These are phyloP conservation scores for Typhlomys cinereus DNA, from an alignment of 2,113 vertebrate species.

Conservation along the genomic window DNA sequence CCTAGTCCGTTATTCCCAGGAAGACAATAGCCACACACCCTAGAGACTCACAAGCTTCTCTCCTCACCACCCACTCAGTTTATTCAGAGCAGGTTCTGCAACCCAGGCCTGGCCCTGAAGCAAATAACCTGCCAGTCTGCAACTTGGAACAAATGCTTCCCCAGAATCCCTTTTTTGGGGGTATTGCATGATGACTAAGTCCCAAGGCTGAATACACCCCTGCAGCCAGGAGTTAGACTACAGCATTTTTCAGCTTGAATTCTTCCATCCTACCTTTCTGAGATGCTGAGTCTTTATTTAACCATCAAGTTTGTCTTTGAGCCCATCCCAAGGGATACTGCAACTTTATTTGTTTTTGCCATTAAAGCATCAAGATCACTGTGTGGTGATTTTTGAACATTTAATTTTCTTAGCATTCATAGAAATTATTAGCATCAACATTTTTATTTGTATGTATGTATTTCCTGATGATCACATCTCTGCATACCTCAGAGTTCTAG, in stretches of 20 bases:
- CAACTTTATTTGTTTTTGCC: neutral
- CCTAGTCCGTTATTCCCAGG: neutral
- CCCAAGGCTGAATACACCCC: neutral
- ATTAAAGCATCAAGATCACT: neutral
- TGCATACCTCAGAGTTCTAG: neutral
- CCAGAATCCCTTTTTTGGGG: neutral
- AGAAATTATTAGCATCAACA: neutral
- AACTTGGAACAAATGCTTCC: neutral
- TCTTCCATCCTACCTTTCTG: neutral
- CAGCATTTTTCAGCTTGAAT: neutral
- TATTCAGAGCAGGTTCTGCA: neutral
- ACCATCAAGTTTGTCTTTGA: neutral
- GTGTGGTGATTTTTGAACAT: neutral
- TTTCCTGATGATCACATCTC: neutral
- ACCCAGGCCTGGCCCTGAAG: neutral
- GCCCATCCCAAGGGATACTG: neutral
- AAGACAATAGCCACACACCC: neutral
- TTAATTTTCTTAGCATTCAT: neutral
- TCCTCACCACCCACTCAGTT: neutral
- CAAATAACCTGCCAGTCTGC: neutral
- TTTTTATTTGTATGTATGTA: neutral
- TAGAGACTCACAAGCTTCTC: neutral
- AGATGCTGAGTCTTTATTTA: slow-evolving; percentile 20
- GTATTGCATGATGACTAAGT: neutral
- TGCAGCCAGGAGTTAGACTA: neutral